Percentiles rank a stretch among this genome's conserved stretches.
Conservation (phyloP, 2,888 invertebrate genomes). For the Electrophaes corylata region DNA sequence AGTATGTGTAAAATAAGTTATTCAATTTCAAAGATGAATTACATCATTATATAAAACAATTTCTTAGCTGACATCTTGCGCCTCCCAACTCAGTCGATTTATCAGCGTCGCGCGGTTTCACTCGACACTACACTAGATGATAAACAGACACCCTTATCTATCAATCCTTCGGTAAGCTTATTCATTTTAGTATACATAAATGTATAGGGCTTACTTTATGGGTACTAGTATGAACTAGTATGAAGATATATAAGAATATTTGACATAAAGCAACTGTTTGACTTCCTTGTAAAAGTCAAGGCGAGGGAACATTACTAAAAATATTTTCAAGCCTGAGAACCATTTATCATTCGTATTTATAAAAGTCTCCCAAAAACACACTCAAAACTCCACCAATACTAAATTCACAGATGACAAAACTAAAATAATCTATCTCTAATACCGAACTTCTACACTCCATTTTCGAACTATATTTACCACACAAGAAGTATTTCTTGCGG, state of each 20-base stretch:
- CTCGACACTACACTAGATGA: slow-evolving; percentile 34
- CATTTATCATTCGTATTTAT: background rate
- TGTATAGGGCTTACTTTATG: background rate
- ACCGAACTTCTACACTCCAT: slow-evolving; percentile 67
- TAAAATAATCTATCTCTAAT: slow-evolving; percentile 45
- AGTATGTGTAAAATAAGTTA: background rate
- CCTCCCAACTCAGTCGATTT: slow-evolving; percentile 35
- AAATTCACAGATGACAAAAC: slow-evolving; percentile 38
- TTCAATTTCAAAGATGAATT: background rate
- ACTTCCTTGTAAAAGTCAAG: too few species aligned
- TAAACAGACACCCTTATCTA: slow-evolving; percentile 28
- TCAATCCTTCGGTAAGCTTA: slow-evolving; percentile 18
- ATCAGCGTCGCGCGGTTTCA: slow-evolving; percentile 39
- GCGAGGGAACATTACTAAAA: too few species aligned
- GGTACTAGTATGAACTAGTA: background rate
- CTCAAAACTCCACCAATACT: slow-evolving; percentile 33
- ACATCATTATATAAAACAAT: slow-evolving; percentile 7
- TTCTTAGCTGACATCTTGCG: slow-evolving; percentile 13
- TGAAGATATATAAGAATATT: background rate
- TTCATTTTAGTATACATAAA: slow-evolving; percentile 4
- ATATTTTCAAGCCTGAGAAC: background rate
- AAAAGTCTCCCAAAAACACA: slow-evolving; percentile 6
- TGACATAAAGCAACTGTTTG: too few species aligned
- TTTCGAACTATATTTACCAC: slow-evolving; percentile 70
- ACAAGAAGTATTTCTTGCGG: slow-evolving; percentile 60